phyloP scores from a whole-genome alignment of 2,888 invertebrate genomes.

The Anorthoa munda region DNA sequence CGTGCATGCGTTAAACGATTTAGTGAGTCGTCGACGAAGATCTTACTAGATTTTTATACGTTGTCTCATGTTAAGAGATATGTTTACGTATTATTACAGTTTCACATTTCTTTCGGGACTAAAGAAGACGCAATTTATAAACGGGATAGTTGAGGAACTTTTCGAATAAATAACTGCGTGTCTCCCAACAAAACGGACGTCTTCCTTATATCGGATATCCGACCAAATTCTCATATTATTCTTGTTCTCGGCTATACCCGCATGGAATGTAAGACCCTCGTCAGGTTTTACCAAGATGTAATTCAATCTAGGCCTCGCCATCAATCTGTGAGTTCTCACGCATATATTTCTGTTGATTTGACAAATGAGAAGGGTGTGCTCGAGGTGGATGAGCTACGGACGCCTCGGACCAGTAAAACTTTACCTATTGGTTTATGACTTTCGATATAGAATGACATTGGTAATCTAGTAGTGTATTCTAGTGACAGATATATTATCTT shows the following conservation, averaged over 20 bases:
- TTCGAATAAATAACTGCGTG: constrained; percentile 57
- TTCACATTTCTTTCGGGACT: constrained; percentile 10
- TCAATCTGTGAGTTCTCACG: constrained; percentile 90
- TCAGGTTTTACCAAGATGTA: constrained; percentile 89
- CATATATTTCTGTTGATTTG: constrained; percentile 91
- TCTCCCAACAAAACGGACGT: constrained; percentile 63
- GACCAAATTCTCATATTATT: constrained; percentile 84
- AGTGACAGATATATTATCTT: constrained; percentile 1
- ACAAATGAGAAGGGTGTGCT: constrained; percentile 90
- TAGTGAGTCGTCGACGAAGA: constrained; percentile 6
- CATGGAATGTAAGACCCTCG: constrained; percentile 88
- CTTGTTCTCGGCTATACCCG: constrained; percentile 82
- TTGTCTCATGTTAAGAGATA: not conserved
- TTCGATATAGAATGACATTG: constrained; percentile 41
- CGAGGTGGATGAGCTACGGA: constrained; percentile 79
- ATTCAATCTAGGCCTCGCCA: constrained; percentile 90
- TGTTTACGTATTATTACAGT: constrained; percentile 6
- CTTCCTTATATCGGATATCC: constrained; percentile 76
- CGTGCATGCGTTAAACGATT: constrained; percentile 22
- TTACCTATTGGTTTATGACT: constrained; percentile 70
- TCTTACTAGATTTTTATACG: not conserved
- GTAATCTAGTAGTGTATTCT: constrained; percentile 7
- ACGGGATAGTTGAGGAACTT: constrained; percentile 36
- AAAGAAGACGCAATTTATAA: constrained; percentile 39
- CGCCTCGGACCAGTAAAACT: constrained; percentile 75